A percentile compares a stretch with the other conserved stretches of the same genome.
Evolutionary conservation across 37 sponge, comb jelly and placozoan species (phyloP).

Genomic region (Lycopodina hypogea): DNA sequence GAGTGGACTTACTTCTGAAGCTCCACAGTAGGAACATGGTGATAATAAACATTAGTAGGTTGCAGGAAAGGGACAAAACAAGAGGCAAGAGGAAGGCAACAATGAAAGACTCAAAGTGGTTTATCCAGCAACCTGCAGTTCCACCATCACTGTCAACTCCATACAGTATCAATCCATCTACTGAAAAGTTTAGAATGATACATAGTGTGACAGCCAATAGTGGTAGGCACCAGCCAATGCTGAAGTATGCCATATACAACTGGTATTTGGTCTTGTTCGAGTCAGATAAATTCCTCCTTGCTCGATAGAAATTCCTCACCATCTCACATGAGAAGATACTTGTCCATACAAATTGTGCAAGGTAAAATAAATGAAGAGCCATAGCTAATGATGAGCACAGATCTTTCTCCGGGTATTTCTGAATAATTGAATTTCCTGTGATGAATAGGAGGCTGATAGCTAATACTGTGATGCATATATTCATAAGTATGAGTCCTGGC

Average conservation of each 20-base stretch:
- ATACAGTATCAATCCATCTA: constrained; percentile 27
- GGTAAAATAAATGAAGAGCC: constrained; percentile 35
- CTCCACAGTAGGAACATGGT: constrained; percentile 5
- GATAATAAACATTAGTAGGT: no score
- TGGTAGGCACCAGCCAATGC: constrained; percentile 48
- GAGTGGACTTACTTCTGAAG: neutral
- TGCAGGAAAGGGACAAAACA: constrained; percentile 16
- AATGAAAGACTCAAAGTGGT: constrained; percentile 25
- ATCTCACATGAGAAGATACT: constrained; percentile 27
- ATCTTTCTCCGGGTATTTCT: neutral
- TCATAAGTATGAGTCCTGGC: constrained; percentile 42
- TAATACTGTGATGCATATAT: constrained; percentile 32
- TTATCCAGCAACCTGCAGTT: constrained; percentile 48
- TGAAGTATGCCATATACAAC: constrained; percentile 8
- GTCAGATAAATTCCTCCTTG: neutral
- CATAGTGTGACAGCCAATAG: constrained; percentile 1
- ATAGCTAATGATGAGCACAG: constrained; percentile 32
- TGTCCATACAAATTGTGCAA: constrained; percentile 58
- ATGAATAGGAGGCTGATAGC: constrained; percentile 35
- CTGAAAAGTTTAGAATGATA: constrained; percentile 42
- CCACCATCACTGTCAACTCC: constrained; percentile 31
- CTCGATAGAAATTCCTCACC: neutral
- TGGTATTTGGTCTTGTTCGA: neutral
- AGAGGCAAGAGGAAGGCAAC: constrained; percentile 44
- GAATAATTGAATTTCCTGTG: neutral